Evolutionary conservation across 35 echinoderm and acorn worm genomes (phyloP), one percentile per base, ranked within the genome.

Genomic region (Holothuria glaberrima): DNA sequence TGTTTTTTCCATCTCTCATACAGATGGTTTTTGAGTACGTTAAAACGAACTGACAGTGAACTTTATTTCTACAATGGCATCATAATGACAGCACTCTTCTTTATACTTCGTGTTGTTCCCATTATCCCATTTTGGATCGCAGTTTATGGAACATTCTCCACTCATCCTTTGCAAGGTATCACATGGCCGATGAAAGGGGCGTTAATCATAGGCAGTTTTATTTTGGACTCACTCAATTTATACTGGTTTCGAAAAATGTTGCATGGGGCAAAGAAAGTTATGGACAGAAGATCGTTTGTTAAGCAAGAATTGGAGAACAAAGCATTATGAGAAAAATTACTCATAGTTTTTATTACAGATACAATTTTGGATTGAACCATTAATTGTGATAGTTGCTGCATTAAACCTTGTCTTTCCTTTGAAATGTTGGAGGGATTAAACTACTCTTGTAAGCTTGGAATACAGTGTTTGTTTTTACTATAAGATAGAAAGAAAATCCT

Each of bases 181-280:
- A 59, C 68, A 3, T 0, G 32, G 17, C 35, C 30, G n/a, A 69
- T 96, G 81, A 89, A 54, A 30, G 28, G 79, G 24, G 65, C 82
- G 7, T 80, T 88, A 32, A 22, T 96, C 0, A 6, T 66, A 9
- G 82, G 68, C 45, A 92, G 94, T 16, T 0, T 90, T 4, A 30
- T 35, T 0, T 45, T 96, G 30, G 91, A 93, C 61, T 13, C 58
- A 28, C 69, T 96, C 45, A 96, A 96, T 72, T 12, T 90, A 19
- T 93, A 88, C 91, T 96, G 94, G 94, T 96, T 93, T 71, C 14
- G 44, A 4, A 96, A 96, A 69, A 96, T 96, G 69, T 35, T 68
- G 14, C 82, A 24, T 17, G 94, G 94, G 27, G 91, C 71, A 50
- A 83, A 63, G 46, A 96, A 90, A 58, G 80, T 84, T 3, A 36